Evolutionary conservation across 2,113 vertebrate genomes (phyloP).

Genomic region (Embiotoca jacksoni): DNA sequence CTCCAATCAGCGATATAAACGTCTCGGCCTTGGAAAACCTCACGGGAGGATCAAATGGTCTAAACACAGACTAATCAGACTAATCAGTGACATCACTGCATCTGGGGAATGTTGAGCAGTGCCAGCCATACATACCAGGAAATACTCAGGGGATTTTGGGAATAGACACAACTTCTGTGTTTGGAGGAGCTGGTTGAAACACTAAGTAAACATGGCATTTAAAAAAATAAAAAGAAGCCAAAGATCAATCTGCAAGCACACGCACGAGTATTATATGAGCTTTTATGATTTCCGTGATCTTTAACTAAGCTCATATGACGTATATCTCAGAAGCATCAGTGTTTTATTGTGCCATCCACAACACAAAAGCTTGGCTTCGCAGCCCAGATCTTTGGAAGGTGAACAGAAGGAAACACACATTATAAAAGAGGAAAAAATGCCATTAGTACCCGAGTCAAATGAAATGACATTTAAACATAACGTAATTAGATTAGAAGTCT

Average conservation of each 20-base stretch:
- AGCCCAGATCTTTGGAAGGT: background rate
- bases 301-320: background rate
- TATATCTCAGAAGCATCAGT: background rate
- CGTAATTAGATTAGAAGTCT: constrained; percentile 18
- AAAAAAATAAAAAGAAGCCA: background rate
- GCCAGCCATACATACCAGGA: constrained; percentile 32
- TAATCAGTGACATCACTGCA: constrained; percentile 63
- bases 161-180: constrained; percentile 18
- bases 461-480: constrained; percentile 30
- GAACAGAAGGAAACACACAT: constrained; percentile 18
- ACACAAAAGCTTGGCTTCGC: background rate
- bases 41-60: constrained; percentile 47
- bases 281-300: background rate
- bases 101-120: constrained; percentile 17
- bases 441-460: constrained; percentile 12
- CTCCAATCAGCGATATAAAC: background rate
- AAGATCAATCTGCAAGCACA: background rate
- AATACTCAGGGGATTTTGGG: constrained; percentile 18
- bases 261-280: no score
- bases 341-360: background rate
- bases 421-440: constrained; percentile 29
- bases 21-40: constrained; percentile 20
- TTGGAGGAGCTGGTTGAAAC: constrained; percentile 11
- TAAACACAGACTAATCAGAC: constrained; percentile 45
- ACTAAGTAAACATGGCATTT: background rate